Conservation (phyloP, 2,797 vertebrate genomes). For the Pangasius mekongensis region DNA sequence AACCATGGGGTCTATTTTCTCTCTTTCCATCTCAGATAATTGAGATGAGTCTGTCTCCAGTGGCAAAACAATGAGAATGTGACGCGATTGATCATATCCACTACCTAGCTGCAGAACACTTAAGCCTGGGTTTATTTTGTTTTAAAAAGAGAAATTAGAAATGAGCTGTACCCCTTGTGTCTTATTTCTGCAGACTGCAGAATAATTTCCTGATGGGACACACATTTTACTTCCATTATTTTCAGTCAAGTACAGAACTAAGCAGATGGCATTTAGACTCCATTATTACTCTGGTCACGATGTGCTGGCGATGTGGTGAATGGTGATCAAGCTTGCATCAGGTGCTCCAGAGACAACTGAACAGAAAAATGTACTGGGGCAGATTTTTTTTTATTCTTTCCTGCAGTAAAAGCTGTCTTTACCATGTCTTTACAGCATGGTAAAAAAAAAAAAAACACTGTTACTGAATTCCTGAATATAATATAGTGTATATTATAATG, state of each 20-base stretch:
- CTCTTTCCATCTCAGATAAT: not conserved
- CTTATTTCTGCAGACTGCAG: constrained; percentile 1
- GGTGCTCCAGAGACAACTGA: not conserved
- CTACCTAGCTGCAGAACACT: not conserved
- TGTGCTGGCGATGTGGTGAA: not conserved
- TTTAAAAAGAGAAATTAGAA: not conserved
- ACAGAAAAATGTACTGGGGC: constrained; percentile 31
- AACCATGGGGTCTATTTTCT: too few relatives aligned
- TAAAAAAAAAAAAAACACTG: not conserved
- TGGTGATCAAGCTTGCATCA: constrained; percentile 2
- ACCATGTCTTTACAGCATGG: too few relatives aligned
- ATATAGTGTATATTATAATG: not conserved
- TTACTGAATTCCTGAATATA: not conserved
- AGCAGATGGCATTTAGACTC: constrained; percentile 34
- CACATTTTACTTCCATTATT: not conserved
- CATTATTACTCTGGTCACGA: constrained; percentile 32
- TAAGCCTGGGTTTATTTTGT: not conserved
- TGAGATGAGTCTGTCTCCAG: not conserved
- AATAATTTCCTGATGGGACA: not conserved
- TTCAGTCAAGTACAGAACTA: not conserved
- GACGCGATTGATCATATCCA: not conserved
- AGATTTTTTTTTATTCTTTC: not conserved
- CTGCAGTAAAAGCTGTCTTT: constrained; percentile 7
- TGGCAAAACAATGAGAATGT: not conserved
- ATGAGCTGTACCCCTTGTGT: not conserved